Evolutionary conservation across 1,140 invertebrate genomes (phyloP).

Genomic region (Megathymus violae): DNA sequence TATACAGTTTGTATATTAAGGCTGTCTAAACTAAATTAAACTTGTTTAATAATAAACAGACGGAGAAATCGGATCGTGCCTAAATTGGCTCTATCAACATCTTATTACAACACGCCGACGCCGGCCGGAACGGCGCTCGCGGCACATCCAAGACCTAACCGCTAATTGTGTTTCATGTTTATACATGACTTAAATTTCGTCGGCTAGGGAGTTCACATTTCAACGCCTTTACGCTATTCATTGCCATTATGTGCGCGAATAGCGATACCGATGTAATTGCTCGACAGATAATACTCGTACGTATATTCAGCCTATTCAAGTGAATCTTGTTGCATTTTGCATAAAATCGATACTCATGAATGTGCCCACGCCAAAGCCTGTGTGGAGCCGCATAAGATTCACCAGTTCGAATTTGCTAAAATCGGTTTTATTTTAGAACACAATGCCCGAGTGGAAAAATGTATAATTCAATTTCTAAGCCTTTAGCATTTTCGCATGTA

Average conservation of each 20-base stretch:
- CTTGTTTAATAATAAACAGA: constrained; percentile 54
- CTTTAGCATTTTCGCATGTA: constrained; percentile 35
- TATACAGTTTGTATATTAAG: constrained; percentile 42
- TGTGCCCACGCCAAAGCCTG: constrained; percentile 62
- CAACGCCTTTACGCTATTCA: constrained; percentile 47
- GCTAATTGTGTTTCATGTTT: constrained; percentile 61
- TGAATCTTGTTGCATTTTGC: constrained; percentile 83
- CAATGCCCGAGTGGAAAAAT: constrained; percentile 51
- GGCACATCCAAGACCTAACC: constrained; percentile 36
- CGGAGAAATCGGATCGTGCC: constrained; percentile 44
- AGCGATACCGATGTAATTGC: constrained; percentile 71
- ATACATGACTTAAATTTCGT: constrained; percentile 55
- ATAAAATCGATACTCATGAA: constrained; percentile 83
- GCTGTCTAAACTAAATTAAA: constrained; percentile 51
- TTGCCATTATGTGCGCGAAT: constrained; percentile 62
- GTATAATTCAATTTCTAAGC: constrained; percentile 54
- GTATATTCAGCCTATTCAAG: constrained; percentile 68
- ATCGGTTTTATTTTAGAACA: constrained; percentile 67
- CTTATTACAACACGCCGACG: constrained; percentile 42
- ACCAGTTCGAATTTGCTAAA: constrained; percentile 64
- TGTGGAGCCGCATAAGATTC: constrained; percentile 62
- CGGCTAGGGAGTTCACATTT: constrained; percentile 52
- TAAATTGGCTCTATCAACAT: constrained; percentile 53
- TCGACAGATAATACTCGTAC: constrained; percentile 66
- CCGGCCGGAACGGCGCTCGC: constrained; percentile 23